Conservation (phyloP, 2,888 invertebrate species). For the Drosophila anomelani region DNA sequence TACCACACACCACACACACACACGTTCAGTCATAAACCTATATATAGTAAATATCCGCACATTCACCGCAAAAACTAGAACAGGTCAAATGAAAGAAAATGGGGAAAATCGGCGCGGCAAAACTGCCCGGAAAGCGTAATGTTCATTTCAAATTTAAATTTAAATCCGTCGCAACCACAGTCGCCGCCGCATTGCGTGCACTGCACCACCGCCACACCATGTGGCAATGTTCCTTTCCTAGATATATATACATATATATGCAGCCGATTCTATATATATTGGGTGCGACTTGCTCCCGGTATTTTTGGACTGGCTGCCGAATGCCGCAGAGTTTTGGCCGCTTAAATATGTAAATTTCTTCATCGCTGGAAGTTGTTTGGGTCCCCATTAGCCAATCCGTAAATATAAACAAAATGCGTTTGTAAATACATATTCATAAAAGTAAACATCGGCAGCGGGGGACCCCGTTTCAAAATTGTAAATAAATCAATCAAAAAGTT, state of each 20-base stretch:
- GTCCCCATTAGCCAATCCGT: conserved; percentile 16
- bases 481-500: conserved; percentile 26
- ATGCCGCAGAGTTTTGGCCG: conserved; percentile 42
- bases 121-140: conserved; percentile 40
- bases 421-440: conserved; percentile 22
- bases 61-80: conserved; percentile 53
- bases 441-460: background rate
- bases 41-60: conserved; percentile 16
- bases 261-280: conserved; percentile 27
- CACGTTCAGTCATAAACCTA: conserved; percentile 15
- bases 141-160: conserved; percentile 49
- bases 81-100: conserved; percentile 62
- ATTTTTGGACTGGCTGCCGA: conserved; percentile 32
- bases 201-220: conserved; percentile 41
- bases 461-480: conserved; percentile 3
- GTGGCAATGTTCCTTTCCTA: conserved; percentile 39
- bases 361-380: conserved; percentile 25
- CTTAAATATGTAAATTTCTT: conserved; percentile 43
- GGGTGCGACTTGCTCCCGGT: conserved; percentile 21
- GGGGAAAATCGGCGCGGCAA: conserved; percentile 26
- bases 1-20: conserved; percentile 15
- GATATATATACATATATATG: conserved; percentile 7
- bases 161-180: conserved; percentile 51
- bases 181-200: conserved; percentile 59
- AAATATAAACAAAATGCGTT: conserved; percentile 30